Percentiles rank a stretch among this genome's conserved stretches.
Conservation (phyloP, 2,113 vertebrate species). For the Podocnemis expansa region DNA sequence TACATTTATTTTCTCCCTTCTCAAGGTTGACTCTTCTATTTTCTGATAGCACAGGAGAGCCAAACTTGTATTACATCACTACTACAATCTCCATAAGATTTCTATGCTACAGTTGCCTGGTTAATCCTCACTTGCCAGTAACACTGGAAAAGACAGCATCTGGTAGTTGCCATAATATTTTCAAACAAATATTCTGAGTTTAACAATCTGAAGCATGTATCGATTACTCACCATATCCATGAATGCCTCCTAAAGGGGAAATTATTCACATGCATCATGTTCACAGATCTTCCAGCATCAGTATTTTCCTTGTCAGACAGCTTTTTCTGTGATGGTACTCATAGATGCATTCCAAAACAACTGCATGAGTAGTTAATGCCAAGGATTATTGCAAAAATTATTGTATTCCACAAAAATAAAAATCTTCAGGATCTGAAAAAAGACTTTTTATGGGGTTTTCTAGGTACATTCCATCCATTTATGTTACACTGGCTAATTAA, state of each 20-base stretch:
- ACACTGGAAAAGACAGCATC: constrained; percentile 33
- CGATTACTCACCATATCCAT: constrained; percentile 97
- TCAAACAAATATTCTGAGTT: constrained; percentile 60
- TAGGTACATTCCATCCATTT: constrained; percentile 78
- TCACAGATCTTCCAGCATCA: constrained; percentile 82
- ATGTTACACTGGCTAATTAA: constrained; percentile 69
- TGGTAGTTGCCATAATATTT: constrained; percentile 64
- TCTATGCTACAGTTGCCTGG: not conserved
- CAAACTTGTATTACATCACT: constrained; percentile 44
- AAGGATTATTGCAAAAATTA: constrained; percentile 81
- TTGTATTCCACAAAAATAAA: constrained; percentile 77
- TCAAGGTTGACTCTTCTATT: not conserved
- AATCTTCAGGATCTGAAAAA: constrained; percentile 68
- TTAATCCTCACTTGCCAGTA: constrained; percentile 33
- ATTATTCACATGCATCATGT: constrained; percentile 95
- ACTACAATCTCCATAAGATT: constrained; percentile 24
- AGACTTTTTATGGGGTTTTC: constrained; percentile 71
- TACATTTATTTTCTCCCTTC: not conserved
- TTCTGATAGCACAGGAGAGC: not conserved
- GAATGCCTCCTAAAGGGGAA: constrained; percentile 97
- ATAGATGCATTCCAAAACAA: constrained; percentile 81
- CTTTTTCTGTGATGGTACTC: constrained; percentile 75
- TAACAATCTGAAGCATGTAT: constrained; percentile 61
- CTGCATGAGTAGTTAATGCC: constrained; percentile 72
- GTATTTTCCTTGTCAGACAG: constrained; percentile 75